phyloP scores from a whole-genome alignment of 2,797 vertebrate species.

The Phoeniculus purpureus region DNA sequence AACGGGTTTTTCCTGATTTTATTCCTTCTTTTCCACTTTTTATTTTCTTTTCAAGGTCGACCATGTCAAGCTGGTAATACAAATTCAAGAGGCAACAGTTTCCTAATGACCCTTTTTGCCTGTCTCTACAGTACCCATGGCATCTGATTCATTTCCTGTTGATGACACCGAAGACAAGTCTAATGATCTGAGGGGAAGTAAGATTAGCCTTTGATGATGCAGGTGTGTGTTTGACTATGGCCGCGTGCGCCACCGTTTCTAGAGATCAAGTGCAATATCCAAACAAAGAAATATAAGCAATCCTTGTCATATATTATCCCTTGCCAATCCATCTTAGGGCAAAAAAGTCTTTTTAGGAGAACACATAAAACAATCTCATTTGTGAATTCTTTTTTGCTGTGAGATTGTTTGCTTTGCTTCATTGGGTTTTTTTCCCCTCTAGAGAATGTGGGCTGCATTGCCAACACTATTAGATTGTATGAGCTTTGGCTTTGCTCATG shows the following conservation, averaged over 20 bases:
- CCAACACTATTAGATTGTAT: not conserved
- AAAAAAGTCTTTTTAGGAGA: slow-evolving; percentile 13
- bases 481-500: not conserved
- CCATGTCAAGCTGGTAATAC: not conserved
- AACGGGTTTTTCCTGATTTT: not conserved
- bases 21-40: not conserved
- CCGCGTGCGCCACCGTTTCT: not conserved
- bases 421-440: not conserved
- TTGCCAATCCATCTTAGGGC: not conserved
- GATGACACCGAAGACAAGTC: not conserved
- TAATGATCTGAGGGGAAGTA: not conserved
- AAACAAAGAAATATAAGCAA: slow-evolving; percentile 8
- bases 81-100: not conserved
- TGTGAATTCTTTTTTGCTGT: not conserved
- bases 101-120: not conserved
- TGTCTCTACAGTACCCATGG: not conserved
- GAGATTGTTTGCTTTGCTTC: not conserved
- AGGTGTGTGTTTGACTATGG: not conserved
- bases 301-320: not conserved
- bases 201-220: not conserved
- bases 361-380: not conserved
- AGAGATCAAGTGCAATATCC: not conserved
- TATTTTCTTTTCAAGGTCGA: not conserved
- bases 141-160: not conserved
- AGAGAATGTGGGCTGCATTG: not conserved